phyloP scores from a whole-genome alignment of 2,113 vertebrate species.

The Morone chrysops region DNA sequence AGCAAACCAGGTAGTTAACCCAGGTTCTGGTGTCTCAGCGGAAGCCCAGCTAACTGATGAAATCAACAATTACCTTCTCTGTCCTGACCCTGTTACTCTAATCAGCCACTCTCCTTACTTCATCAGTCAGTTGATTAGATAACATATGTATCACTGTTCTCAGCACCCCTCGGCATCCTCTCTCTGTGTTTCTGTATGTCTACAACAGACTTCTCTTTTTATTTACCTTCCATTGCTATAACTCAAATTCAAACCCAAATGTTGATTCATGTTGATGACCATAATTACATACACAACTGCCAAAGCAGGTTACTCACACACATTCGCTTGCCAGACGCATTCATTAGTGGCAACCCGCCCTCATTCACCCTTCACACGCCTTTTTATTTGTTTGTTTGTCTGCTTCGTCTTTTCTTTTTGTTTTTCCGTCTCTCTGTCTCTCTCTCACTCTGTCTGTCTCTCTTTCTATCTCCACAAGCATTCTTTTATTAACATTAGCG shows the following conservation, averaged over 20 bases:
- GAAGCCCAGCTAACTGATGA: constrained; percentile 46
- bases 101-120: constrained; percentile 61
- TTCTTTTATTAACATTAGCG: constrained; percentile 37
- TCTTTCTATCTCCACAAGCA: background rate
- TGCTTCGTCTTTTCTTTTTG: constrained; percentile 6
- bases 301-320: background rate
- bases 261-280: background rate
- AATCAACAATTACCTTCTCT: constrained; percentile 65
- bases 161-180: constrained; percentile 1
- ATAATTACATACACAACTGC: background rate
- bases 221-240: background rate
- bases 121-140: constrained; percentile 68
- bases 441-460: background rate
- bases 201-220: background rate
- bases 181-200: background rate
- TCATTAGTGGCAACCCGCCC: background rate
- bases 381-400: background rate
- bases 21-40: background rate
- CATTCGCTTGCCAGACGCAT: constrained; percentile 6
- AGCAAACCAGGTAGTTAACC: constrained; percentile 23
- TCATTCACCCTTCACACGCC: background rate
- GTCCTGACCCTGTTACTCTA: constrained; percentile 54
- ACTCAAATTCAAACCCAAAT: background rate
- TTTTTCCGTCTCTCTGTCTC: background rate
- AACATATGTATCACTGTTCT: constrained; percentile 58